Evolutionary conservation across 2,113 vertebrate genomes (phyloP).

Genomic region (Lamprotornis superbus): DNA sequence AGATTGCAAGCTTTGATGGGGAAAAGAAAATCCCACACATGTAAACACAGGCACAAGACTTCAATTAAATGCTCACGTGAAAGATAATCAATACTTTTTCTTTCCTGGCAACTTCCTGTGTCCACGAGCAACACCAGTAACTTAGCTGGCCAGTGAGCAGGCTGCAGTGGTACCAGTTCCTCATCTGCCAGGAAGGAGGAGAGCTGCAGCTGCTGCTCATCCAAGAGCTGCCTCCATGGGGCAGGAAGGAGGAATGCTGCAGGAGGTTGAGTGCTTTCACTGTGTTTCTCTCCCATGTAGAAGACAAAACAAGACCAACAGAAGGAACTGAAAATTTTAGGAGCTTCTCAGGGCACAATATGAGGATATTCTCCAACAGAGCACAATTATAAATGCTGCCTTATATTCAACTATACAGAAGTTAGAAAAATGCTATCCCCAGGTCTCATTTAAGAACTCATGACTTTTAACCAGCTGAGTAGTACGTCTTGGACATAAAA

Average conservation of each 20-base stretch:
- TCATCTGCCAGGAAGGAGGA: background rate
- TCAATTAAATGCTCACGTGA: background rate
- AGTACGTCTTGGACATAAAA: background rate
- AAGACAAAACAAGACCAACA: background rate
- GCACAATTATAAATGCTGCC: background rate
- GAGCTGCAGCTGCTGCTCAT: background rate
- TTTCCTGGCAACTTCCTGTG: background rate
- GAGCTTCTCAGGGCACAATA: background rate
- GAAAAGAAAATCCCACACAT: background rate
- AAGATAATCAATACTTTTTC: background rate
- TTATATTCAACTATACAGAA: background rate
- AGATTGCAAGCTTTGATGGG: background rate
- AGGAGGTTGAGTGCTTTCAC: background rate
- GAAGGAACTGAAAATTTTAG: background rate
- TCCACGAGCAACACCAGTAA: background rate
- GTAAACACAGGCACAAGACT: background rate
- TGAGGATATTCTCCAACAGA: background rate
- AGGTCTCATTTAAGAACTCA: background rate
- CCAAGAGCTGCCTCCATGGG: fast-evolving
- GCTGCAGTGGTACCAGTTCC: background rate
- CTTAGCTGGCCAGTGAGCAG: background rate
- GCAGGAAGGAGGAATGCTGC: background rate
- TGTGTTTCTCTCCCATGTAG: background rate
- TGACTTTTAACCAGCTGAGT: background rate
- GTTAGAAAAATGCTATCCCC: background rate